phyloP scores from a whole-genome alignment of 2,888 invertebrate genomes.

The Bembecia ichneumoniformis region DNA sequence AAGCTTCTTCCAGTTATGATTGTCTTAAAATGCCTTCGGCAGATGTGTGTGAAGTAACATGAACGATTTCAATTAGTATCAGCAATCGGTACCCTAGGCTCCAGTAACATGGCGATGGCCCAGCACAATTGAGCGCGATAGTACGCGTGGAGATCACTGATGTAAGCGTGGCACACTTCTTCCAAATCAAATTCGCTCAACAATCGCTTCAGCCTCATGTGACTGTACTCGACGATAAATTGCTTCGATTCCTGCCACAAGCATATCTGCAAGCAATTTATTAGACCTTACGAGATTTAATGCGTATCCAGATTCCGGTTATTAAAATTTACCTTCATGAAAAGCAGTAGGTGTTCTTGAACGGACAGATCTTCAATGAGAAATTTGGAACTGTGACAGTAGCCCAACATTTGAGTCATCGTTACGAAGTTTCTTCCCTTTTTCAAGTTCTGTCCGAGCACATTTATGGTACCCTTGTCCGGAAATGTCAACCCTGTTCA shows the following conservation, averaged over 20 bases:
- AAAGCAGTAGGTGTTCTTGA: constrained; percentile 29
- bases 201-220: constrained; percentile 27
- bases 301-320: neutral
- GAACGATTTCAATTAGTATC: neutral
- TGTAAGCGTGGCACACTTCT: constrained; percentile 20
- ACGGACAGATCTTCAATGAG: constrained; percentile 49
- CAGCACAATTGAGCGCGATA: constrained; percentile 57
- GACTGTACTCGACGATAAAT: constrained; percentile 27
- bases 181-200: constrained; percentile 36
- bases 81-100: constrained; percentile 38
- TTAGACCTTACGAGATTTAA: neutral
- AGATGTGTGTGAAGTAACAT: neutral
- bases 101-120: constrained; percentile 48
- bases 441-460: constrained; percentile 31
- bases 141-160: constrained; percentile 31
- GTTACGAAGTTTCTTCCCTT: constrained; percentile 23
- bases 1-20: neutral
- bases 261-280: constrained; percentile 27
- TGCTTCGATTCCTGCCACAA: constrained; percentile 35
- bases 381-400: constrained; percentile 35
- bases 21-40: neutral
- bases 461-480: constrained; percentile 39
- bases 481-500: constrained; percentile 35
- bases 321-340: neutral
- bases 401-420: constrained; percentile 43